A percentile compares a stretch with the other conserved stretches of the same genome.
These are phyloP conservation scores for Uloborus plumipes DNA, from an alignment of 2,888 invertebrate genomes.

Conservation along the genomic window DNA sequence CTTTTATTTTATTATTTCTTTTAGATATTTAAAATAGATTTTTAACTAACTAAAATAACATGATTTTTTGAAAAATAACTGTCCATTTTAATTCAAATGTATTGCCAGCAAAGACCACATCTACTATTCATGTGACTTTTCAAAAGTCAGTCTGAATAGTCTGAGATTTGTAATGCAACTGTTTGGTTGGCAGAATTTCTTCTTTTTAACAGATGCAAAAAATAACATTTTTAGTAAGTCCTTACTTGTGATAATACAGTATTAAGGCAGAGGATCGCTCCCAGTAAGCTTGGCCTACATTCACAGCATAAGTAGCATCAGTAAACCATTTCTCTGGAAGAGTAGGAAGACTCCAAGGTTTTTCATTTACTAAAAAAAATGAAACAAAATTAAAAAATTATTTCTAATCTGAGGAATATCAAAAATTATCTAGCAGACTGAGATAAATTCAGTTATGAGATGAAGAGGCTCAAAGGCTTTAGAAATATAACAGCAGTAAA, in stretches of 20 bases:
- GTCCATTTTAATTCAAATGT: neutral
- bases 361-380: conserved; percentile 12
- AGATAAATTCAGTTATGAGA: neutral
- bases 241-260: conserved; percentile 57
- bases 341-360: conserved; percentile 43
- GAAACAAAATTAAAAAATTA: neutral
- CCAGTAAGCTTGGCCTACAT: conserved; percentile 55
- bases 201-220: neutral
- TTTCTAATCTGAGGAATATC: neutral
- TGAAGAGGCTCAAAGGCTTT: too few species aligned
- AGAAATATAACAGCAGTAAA: too few species aligned
- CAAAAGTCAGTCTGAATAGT: too few species aligned
- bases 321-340: conserved; percentile 18
- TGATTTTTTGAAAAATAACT: too few species aligned
- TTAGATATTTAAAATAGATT: too few species aligned
- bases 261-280: conserved; percentile 55
- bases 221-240: neutral
- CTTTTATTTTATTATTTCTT: too few species aligned
- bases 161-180: too few species aligned
- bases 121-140: too few species aligned
- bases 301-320: conserved; percentile 17
- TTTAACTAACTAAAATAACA: too few species aligned
- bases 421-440: neutral
- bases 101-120: too few species aligned
- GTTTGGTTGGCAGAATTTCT: neutral